Base-by-base conservation (phyloP, 2,888 invertebrate species). In the Hydrotaea diabolus region DNA sequence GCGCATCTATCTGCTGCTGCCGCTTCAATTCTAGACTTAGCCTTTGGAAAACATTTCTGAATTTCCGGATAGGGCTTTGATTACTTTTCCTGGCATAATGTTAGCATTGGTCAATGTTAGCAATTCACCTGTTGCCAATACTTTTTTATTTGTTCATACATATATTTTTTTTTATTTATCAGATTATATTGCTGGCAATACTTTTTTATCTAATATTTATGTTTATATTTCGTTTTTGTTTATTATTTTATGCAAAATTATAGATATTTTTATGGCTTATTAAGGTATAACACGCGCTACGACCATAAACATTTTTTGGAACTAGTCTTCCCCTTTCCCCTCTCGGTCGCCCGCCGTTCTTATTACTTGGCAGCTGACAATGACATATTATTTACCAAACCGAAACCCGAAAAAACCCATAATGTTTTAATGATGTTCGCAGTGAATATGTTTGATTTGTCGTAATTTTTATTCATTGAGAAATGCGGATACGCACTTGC, bases 261-360 rank as follows among this genome's bases (percentile, higher is more conserved):
- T 66, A n/a, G 19, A 66, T 69, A 46, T 21, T 69, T 69, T 69
- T 69, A 69, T 46, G 11, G 69, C 43, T 17, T 46, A 69, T 69
- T 69, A 69, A 69, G 69, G 43, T 69, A 69, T 13, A 69, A 69
- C 69, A 69, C 69, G 69, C 69, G 69, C 69, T 15, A 4, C 13
- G 69, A 23, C 46, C 43, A 69, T 69, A 69, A 46, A 46, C 21
- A 4, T 31, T 9, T 62, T n/a, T 13, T 23, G 8, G 26, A 57
- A 26, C 26, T 11, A 17, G 31, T 49, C n/a, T 49, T 49, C n/a
- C 49, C n/a, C 49, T n/a, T n/a, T 49, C 49, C 13, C 49, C 2
- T 2, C 49, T 15, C 1, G 7, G 13, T n/a, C 49, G 1, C n/a
- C n/a, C 49, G 1, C 49, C n/a, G 2, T n/a, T 49, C 13, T 49